Conservation (phyloP, 2,888 invertebrate genomes). For the Pristionchus maxplancki region DNA sequence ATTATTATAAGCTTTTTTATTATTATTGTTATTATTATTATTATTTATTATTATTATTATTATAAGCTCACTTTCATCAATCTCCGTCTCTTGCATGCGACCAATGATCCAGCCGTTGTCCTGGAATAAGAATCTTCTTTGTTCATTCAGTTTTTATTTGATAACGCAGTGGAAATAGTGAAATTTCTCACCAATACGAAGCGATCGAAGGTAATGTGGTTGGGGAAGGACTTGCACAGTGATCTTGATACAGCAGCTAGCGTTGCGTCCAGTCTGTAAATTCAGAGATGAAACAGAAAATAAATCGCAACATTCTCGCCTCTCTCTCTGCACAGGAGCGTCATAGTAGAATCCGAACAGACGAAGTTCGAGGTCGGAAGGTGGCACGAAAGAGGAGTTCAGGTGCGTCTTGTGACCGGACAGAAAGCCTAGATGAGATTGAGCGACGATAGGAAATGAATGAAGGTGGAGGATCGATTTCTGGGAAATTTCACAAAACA, state of each 20-base stretch:
- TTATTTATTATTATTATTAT: no score
- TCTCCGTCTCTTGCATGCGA: background rate
- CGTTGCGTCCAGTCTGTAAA: background rate
- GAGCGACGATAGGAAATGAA: no score
- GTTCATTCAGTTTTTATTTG: background rate
- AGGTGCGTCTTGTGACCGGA: no score
- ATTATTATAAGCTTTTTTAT: no score
- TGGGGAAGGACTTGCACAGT: background rate
- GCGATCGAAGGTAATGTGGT: background rate
- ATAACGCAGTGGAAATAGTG: no score
- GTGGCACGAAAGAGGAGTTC: no score
- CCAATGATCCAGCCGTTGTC: background rate
- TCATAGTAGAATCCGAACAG: background rate
- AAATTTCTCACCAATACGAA: background rate
- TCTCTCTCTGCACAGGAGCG: background rate
- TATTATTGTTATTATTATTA: no score
- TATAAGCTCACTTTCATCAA: background rate
- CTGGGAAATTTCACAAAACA: no score
- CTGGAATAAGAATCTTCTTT: background rate
- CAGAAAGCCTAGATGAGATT: no score
- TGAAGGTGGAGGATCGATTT: no score
- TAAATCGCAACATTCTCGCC: background rate
- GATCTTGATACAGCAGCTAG: no score
- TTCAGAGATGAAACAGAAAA: background rate
- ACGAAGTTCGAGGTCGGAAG: background rate